Percentiles rank a stretch among this genome's conserved stretches.
phyloP scores from a whole-genome alignment of 2,113 vertebrate species.

The Procavia capensis region DNA sequence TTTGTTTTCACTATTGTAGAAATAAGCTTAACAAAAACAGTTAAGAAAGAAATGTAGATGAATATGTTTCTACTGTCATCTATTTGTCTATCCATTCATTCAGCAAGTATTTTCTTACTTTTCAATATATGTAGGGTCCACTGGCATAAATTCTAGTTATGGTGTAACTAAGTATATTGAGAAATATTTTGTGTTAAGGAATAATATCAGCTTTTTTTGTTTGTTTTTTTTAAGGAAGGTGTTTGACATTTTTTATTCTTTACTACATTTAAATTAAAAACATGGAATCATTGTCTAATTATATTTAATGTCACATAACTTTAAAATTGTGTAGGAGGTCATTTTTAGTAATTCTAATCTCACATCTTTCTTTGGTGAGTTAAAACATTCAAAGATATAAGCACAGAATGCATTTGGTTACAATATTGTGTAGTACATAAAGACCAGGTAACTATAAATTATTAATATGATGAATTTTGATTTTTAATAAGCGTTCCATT shows the following conservation, averaged over 20 bases:
- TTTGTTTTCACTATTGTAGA: not conserved
- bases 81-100: not conserved
- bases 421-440: not conserved
- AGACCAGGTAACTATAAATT: not conserved
- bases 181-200: slow-evolving; percentile 14
- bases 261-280: not conserved
- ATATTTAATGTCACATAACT: not conserved
- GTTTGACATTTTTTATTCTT: not conserved
- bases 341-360: not conserved
- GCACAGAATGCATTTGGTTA: not conserved
- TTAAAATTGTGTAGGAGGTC: not conserved
- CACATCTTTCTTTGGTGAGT: not conserved
- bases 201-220: not conserved
- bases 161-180: not conserved
- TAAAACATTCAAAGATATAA: not conserved
- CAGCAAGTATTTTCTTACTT: not conserved
- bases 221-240: not conserved
- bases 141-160: not conserved
- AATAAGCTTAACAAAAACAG: not conserved
- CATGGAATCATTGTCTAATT: not conserved
- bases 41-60: not conserved
- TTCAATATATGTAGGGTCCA: not conserved
- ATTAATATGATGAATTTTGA: not conserved
- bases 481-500: not conserved
- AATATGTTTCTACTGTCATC: not conserved